These are phyloP conservation scores for Drosophila glabriapex DNA, from an alignment of 2,888 invertebrate genomes.

Conservation along the genomic window DNA sequence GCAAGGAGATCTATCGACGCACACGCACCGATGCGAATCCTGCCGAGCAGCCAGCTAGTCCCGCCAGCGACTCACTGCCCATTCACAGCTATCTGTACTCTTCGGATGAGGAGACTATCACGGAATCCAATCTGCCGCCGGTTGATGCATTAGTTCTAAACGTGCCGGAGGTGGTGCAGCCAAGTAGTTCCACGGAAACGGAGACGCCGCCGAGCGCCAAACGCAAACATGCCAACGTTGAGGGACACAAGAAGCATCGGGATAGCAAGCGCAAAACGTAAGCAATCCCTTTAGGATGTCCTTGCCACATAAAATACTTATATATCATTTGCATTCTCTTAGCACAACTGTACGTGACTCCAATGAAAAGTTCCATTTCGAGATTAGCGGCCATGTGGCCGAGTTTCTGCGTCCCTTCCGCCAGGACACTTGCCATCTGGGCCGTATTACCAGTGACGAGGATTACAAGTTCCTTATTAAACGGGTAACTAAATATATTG, in stretches of 20 bases:
- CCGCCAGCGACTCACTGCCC: conserved; percentile 38
- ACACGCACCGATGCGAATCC: conserved; percentile 43
- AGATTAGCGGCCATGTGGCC: conserved; percentile 68
- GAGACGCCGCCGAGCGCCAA: conserved; percentile 27
- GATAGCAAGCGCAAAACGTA: conserved; percentile 32
- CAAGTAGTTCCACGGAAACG: conserved; percentile 2
- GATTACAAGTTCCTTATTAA: conserved; percentile 87
- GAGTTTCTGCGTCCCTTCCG: conserved; percentile 88
- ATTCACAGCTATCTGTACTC: conserved; percentile 67
- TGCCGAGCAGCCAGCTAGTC: neutral
- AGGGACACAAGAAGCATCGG: conserved; percentile 54
- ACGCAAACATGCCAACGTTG: conserved; percentile 44
- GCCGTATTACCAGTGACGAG: conserved; percentile 94
- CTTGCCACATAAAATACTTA: neutral
- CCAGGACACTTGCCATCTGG: conserved; percentile 93
- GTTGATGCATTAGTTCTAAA: conserved; percentile 4
- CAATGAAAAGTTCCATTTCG: conserved; percentile 65
- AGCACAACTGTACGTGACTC: conserved; percentile 50
- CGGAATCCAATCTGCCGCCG: conserved; percentile 11
- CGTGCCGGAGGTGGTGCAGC: conserved; percentile 9
- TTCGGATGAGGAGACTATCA: conserved; percentile 41
- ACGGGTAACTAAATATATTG: conserved; percentile 39
- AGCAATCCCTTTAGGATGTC: neutral
- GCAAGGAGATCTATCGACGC: conserved; percentile 81
- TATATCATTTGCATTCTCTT: neutral